Evolutionary conservation across 2,113 vertebrate genomes (phyloP).

Genomic region (Colius striatus): DNA sequence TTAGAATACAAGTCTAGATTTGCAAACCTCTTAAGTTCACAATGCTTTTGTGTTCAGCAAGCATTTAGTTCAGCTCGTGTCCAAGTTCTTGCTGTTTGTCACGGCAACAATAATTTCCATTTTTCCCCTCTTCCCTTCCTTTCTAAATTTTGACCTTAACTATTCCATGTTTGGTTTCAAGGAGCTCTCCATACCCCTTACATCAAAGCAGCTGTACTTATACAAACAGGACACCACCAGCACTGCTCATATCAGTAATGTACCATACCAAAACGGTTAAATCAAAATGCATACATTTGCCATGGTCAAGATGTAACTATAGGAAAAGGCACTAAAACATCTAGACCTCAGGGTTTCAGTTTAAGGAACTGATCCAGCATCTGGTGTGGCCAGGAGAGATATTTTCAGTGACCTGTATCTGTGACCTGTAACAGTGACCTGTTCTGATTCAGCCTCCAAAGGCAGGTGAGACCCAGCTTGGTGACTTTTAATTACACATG

Average conservation of each 20-base stretch:
- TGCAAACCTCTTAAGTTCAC: not conserved
- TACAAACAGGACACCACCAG: not conserved
- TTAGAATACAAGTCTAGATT: not conserved
- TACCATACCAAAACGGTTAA: not conserved
- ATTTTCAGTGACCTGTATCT: not conserved
- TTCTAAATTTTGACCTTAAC: not conserved
- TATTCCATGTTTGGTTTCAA: not conserved
- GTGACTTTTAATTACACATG: not conserved
- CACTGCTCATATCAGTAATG: not conserved
- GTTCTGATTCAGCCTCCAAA: not conserved
- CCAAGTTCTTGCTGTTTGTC: not conserved
- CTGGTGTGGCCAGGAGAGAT: not conserved
- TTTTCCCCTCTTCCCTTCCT: rapidly evolving
- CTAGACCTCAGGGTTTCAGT: not conserved
- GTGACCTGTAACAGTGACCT: too few relatives aligned
- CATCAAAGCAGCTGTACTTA: not conserved
- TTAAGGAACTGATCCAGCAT: not conserved
- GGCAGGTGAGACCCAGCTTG: not conserved
- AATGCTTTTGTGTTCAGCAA: not conserved
- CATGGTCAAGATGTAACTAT: not conserved
- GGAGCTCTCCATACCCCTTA: not conserved
- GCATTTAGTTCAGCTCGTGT: not conserved
- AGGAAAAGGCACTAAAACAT: not conserved
- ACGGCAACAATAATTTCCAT: not conserved
- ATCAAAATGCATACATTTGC: not conserved